A percentile compares a stretch with the other conserved stretches of the same genome.
These are phyloP conservation scores for Raja brachyura DNA, from an alignment of 2,113 vertebrate species.

Conservation along the genomic window DNA sequence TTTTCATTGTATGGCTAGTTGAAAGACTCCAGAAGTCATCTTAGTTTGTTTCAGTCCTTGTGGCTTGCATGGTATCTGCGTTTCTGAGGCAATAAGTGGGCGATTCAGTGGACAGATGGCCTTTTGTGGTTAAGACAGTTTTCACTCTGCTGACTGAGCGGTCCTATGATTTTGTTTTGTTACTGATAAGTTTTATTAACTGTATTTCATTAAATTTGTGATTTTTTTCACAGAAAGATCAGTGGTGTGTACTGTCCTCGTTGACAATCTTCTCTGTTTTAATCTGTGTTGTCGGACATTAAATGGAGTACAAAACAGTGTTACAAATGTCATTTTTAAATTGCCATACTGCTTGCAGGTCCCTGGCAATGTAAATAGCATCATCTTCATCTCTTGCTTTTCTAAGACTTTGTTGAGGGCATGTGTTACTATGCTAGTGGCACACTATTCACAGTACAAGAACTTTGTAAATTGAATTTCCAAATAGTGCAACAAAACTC, in stretches of 20 bases:
- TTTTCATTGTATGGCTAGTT: neutral
- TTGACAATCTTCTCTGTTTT: neutral
- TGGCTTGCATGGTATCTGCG: neutral
- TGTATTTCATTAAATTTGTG: neutral
- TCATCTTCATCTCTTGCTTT: neutral
- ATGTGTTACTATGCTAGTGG: neutral
- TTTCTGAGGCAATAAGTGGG: neutral
- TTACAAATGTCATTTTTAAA: neutral
- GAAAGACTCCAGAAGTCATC: neutral
- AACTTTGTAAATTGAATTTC: neutral
- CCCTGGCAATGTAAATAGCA: neutral
- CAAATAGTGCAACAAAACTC: neutral
- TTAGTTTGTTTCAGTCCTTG: neutral
- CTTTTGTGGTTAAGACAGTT: neutral
- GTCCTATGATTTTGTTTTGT: neutral
- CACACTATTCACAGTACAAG: neutral
- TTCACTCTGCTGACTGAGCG: neutral
- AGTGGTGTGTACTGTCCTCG: neutral
- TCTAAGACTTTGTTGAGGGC: neutral
- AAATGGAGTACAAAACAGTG: neutral
- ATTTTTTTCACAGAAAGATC: slow-evolving; percentile 3
- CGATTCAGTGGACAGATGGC: neutral
- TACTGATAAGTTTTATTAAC: neutral
- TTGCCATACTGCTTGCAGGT: neutral
- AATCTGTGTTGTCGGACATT: neutral